Conservation (phyloP, 2,888 invertebrate genomes). For the Drosophila subquinaria region DNA sequence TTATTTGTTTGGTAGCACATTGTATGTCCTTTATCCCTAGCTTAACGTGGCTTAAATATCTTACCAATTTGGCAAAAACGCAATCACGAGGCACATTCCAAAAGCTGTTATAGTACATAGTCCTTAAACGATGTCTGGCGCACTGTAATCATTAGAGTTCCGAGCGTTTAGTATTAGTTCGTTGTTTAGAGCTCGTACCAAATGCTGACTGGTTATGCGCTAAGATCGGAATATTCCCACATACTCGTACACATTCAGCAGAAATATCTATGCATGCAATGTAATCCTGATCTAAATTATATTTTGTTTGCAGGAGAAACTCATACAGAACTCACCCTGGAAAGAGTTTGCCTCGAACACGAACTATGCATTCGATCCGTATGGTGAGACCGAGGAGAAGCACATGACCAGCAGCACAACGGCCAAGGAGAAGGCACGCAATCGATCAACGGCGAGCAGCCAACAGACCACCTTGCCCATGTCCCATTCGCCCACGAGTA, state of each 20-base stretch:
- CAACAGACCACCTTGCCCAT: constrained; percentile 85
- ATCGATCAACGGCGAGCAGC: constrained; percentile 78
- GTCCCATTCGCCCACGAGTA: constrained; percentile 85
- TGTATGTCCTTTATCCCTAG: not conserved
- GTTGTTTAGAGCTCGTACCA: constrained; percentile 40
- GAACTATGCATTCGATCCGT: constrained; percentile 96
- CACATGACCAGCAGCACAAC: constrained; percentile 69
- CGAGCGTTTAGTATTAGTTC: constrained; percentile 15
- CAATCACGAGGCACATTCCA: constrained; percentile 63
- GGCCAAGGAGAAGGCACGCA: constrained; percentile 81
- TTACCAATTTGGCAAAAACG: constrained; percentile 42
- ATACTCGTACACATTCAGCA: not conserved
- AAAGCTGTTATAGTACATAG: constrained; percentile 55
- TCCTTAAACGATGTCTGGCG: constrained; percentile 30
- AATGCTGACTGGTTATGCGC: constrained; percentile 85
- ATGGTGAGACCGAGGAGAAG: constrained; percentile 92
- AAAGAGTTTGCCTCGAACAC: constrained; percentile 93
- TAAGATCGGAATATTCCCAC: constrained; percentile 14
- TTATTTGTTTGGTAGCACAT: not conserved
- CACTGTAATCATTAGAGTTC: constrained; percentile 36
- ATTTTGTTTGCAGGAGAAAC: constrained; percentile 89
- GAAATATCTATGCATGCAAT: not conserved
- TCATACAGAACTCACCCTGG: constrained; percentile 94
- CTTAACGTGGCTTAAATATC: constrained; percentile 9
- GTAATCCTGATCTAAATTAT: constrained; percentile 8